Percentiles rank a stretch among this genome's conserved stretches.
These are phyloP conservation scores for Chaetops frenatus DNA, from an alignment of 2,113 vertebrate genomes.

Conservation along the genomic window DNA sequence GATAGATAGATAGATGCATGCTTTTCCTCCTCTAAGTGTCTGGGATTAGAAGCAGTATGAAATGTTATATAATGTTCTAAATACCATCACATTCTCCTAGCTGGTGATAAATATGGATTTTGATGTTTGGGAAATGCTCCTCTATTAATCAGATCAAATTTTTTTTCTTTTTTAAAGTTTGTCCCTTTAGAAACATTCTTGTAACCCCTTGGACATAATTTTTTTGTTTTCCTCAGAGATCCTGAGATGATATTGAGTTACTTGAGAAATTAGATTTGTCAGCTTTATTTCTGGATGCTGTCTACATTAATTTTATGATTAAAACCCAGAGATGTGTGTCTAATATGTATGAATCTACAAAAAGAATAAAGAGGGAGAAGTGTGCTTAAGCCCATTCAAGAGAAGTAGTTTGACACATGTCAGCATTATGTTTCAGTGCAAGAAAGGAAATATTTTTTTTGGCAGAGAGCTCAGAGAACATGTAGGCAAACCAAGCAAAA, in stretches of 20 bases:
- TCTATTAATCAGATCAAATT: neutral
- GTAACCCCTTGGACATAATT: neutral
- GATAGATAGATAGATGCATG: neutral
- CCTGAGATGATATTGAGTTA: slow-evolving; percentile 30
- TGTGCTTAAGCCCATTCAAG: neutral
- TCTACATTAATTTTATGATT: slow-evolving; percentile 62
- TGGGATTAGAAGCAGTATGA: neutral
- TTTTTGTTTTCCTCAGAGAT: slow-evolving; percentile 12
- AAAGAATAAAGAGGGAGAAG: neutral
- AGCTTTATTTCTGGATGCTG: slow-evolving; percentile 47
- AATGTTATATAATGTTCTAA: neutral
- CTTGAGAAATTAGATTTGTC: slow-evolving; percentile 55
- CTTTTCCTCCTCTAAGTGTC: neutral
- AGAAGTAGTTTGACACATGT: slow-evolving; percentile 1
- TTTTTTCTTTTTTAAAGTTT: neutral
- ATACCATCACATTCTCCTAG: neutral
- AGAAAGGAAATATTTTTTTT: neutral
- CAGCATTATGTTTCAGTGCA: neutral
- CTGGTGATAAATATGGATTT: neutral
- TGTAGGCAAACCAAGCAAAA: slow-evolving; percentile 9
- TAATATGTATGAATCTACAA: slow-evolving; percentile 42
- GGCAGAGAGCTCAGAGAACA: neutral
- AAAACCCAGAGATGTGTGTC: slow-evolving; percentile 57
- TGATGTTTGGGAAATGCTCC: neutral
- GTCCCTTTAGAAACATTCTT: neutral